Evolutionary conservation across 2,888 invertebrate species (phyloP).

Genomic region (Resseliella maxima): DNA sequence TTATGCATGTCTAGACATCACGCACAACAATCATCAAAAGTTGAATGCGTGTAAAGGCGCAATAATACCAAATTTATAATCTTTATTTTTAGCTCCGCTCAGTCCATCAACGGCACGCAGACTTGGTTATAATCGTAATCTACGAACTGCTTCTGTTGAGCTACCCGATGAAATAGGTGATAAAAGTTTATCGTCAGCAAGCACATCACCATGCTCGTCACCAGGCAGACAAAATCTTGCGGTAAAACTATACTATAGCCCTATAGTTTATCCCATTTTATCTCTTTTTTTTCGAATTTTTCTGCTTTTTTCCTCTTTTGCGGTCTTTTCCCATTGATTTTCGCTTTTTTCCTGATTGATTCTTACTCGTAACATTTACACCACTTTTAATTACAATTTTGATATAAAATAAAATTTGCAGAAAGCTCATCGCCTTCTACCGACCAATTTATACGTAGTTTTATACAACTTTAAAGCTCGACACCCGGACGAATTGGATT

Average conservation of each 20-base stretch:
- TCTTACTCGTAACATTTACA: background rate
- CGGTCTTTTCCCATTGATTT: background rate
- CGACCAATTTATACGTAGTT: conserved; percentile 92
- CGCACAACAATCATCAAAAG: too few species aligned
- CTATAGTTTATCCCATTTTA: too few species aligned
- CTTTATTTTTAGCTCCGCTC: conserved; percentile 79
- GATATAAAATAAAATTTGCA: conserved; percentile 64
- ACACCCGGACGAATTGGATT: conserved; percentile 92
- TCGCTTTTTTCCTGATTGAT: background rate
- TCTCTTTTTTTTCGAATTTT: too few species aligned
- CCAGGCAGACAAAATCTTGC: conserved; percentile 74
- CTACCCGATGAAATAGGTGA: conserved; percentile 86
- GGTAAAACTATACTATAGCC: background rate
- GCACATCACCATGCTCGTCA: conserved; percentile 93
- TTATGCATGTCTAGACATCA: background rate
- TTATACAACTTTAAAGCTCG: conserved; percentile 95
- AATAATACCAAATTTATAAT: conserved; percentile 45
- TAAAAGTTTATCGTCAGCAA: conserved; percentile 90
- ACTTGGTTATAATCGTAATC: conserved; percentile 79
- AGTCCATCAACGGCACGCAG: conserved; percentile 91
- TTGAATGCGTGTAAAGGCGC: background rate
- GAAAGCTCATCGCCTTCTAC: conserved; percentile 87
- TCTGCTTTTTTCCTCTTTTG: too few species aligned
- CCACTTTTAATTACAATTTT: background rate
- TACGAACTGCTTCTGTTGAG: conserved; percentile 94